Base-by-base conservation (phyloP, 2,888 invertebrate genomes). In the Hydraecia micacea region DNA sequence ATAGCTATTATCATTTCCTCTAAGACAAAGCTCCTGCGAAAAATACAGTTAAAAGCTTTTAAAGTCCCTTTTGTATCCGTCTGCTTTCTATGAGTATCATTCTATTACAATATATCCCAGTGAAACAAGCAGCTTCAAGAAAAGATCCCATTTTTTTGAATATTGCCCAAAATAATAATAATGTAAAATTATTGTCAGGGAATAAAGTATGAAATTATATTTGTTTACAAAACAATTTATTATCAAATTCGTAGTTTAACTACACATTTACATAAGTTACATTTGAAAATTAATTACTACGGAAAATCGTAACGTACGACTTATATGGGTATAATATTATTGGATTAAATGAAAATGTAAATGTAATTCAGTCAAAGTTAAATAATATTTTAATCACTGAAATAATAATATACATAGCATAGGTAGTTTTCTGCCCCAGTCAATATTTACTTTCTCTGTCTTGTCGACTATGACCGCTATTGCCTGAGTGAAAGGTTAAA, bases 221-320 rank as follows among this genome's bases (percentile, higher is more conserved):
- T 80, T 80, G 55, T 80, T 78, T 75, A 74, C 68, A 78, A 81
- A 79, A 78, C 58, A 46, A 63, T 58, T 67, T 65, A 69, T 42
- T 79, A 71, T 75, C 60, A 71, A 76, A 77, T 77, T 73, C 36
- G 88, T 88, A 88, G 87, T 88, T 55, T 55, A 74, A 88, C 86
- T 87, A 88, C 87, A 68, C 49, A 32, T 66, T 72, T 74, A 75
- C 69, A 52, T 66, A 60, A 25, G 28, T 65, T 71, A 77, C n/a
- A 36, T 62, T 55, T 28, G 9, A 58, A 72, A 66, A 77, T 36
- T 15, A 77, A 63, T 42, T 36, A 62, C 11, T 68, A 58, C 11
- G 32, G 25, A 77, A 81, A 58, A 77, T 72, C 36, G 32, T 60
- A 65, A 60, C 32, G 13, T 69, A 60, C 39, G 15, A 60, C 73